Conservation (phyloP, 2,797 vertebrate species). For the Synaphobranchus kaupii region DNA sequence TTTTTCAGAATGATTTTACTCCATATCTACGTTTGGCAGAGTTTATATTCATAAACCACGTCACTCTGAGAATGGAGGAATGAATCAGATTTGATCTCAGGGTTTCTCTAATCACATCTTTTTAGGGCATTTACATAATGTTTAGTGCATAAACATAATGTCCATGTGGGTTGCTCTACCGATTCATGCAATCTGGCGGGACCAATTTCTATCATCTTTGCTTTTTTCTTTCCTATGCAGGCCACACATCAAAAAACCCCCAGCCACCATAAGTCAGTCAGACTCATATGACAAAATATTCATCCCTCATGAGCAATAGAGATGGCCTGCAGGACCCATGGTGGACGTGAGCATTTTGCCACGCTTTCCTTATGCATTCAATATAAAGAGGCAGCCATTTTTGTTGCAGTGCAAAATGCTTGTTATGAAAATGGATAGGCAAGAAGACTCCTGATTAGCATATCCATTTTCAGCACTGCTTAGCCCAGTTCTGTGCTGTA, state of each 20-base stretch:
- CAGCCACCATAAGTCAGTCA: not conserved
- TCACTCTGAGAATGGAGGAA: not conserved
- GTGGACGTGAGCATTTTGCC: not conserved
- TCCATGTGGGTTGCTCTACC: not conserved
- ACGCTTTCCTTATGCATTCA: not conserved
- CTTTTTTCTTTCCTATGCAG: not conserved
- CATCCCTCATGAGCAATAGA: not conserved
- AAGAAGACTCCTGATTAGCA: not conserved
- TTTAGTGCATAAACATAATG: not conserved
- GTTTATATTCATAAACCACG: not conserved
- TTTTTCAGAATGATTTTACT: not conserved
- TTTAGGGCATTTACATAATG: too few species aligned
- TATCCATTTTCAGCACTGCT: not conserved
- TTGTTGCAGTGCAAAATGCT: not conserved
- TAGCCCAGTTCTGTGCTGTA: not conserved
- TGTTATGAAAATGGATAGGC: not conserved
- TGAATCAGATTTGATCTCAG: not conserved
- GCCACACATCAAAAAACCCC: not conserved
- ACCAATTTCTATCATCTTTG: not conserved
- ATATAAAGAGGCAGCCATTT: not conserved
- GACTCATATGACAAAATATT: not conserved
- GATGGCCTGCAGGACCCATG: not conserved
- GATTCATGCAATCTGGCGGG: not conserved
- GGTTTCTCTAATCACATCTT: not conserved
- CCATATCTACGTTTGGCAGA: not conserved